Evolutionary conservation across 1,140 invertebrate species (phyloP), one percentile per base, ranked within the genome.

Genomic region (Monochamus saltuarius): DNA sequence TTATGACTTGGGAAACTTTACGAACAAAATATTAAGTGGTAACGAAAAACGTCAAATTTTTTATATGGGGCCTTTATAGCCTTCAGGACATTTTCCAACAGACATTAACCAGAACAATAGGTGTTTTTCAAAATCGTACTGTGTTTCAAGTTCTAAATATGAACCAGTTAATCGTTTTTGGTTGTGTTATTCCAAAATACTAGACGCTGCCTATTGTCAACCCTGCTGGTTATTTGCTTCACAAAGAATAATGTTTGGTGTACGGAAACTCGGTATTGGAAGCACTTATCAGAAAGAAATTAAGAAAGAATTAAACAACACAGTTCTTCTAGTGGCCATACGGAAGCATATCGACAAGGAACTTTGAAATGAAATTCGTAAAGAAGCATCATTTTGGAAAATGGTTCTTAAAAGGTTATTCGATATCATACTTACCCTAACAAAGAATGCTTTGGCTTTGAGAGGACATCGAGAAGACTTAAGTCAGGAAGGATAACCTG

Each of bases 311-410:
- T 53, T 39, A 53, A 35, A 39, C 22, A 40, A 53, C 51, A 53
- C 51, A 40, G 51, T 53, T 29, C 2, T 56, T 14, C 40, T 39
- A 60, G 38, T 58, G 53, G 52, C 39, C 67, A 73, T 67, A 36
- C 54, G 17, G 52, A 71, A 55, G 65, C 72, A 43, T 72, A 61
- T 71, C 42, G 67, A 69, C 64, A 68, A 65, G 29, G 53, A 66
- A 61, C 42, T 66, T 61, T 62, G 65, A 61, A 52, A 59, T 57
- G 49, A 65, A 56, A 65, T 67, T 62, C 45, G 52, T 17, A 57
- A 60, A 65, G 56, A 73, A 66, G 67, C 65, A 56, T 52, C 50
- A 46, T 56, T 56, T 56, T 56, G 53, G 40, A 56, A 56, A 56
- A 56, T 56, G 53, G 53, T 56, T 22, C 6, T 56, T 46, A 0